A percentile compares a stretch with the other conserved stretches of the same genome.
These are phyloP conservation scores for Hyperoodon ampullatus DNA, from an alignment of 2,113 vertebrate species.

Conservation along the genomic window DNA sequence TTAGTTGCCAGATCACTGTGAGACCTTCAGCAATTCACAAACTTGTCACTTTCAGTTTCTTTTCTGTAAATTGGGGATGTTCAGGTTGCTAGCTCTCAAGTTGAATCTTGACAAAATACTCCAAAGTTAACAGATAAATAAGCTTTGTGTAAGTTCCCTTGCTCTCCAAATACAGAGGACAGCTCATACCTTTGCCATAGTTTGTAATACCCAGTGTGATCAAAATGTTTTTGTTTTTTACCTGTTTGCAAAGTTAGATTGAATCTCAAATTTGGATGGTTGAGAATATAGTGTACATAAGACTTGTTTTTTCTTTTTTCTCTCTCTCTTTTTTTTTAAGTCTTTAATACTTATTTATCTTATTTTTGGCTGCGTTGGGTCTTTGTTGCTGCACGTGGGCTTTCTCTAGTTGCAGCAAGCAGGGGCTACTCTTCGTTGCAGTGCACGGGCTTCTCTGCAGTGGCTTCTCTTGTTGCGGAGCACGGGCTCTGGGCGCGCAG, in stretches of 20 bases:
- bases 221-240: background rate
- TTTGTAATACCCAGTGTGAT: background rate
- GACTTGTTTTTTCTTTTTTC: background rate
- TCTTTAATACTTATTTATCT: too few species aligned
- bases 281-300: background rate
- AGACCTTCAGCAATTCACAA: background rate
- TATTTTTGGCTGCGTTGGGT: too few species aligned
- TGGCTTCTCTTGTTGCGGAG: too few species aligned
- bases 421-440: too few species aligned
- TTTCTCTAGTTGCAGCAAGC: too few species aligned
- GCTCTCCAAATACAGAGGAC: background rate
- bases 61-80: background rate
- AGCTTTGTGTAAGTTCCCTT: background rate
- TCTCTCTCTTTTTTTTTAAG: background rate
- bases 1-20: background rate
- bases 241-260: background rate
- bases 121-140: background rate
- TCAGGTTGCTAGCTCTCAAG: background rate
- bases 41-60: background rate
- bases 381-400: too few species aligned
- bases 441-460: too few species aligned
- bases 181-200: background rate
- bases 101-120: conserved; percentile 6
- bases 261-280: conserved; percentile 4
- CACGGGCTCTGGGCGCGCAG: too few species aligned